Percentiles rank a stretch among this genome's conserved stretches.
Conservation (phyloP, 2,797 vertebrate species). For the Coccyzus lansbergi region DNA sequence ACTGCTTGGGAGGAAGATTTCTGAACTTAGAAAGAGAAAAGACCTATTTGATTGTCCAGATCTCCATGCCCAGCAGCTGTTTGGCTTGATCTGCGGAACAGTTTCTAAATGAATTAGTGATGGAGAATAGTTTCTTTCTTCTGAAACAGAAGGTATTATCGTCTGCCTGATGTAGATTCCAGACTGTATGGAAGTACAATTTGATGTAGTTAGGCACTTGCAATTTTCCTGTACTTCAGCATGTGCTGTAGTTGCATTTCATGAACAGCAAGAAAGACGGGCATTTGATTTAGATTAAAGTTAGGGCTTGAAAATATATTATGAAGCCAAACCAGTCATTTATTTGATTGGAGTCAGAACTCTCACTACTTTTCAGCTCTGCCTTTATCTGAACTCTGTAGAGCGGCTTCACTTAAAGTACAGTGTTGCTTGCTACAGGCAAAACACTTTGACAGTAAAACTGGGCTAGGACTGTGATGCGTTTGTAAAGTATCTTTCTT, state of each 20-base stretch:
- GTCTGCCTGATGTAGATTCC: conserved; percentile 54
- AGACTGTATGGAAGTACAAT: conserved; percentile 46
- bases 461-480: not conserved
- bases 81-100: not conserved
- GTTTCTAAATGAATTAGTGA: conserved; percentile 46
- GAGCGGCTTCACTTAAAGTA: conserved; percentile 29
- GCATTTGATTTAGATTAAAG: conserved; percentile 69
- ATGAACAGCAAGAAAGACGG: conserved; percentile 29
- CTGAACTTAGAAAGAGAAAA: conserved; percentile 5
- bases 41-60: conserved; percentile 10
- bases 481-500: conserved; percentile 46
- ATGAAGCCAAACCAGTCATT: conserved; percentile 40
- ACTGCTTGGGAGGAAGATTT: not conserved
- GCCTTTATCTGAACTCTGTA: not conserved
- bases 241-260: conserved; percentile 16
- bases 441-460: conserved; percentile 41
- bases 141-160: conserved; percentile 48
- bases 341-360: conserved; percentile 48
- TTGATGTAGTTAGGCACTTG: conserved; percentile 48
- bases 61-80: conserved; percentile 48
- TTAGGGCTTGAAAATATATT: conserved; percentile 45
- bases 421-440: conserved; percentile 22
- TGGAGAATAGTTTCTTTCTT: conserved; percentile 38
- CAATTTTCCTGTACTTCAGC: conserved; percentile 56
- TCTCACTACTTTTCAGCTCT: conserved; percentile 25